Base-by-base conservation (phyloP, 2,888 invertebrate species). In the Nomada fabriciana region DNA sequence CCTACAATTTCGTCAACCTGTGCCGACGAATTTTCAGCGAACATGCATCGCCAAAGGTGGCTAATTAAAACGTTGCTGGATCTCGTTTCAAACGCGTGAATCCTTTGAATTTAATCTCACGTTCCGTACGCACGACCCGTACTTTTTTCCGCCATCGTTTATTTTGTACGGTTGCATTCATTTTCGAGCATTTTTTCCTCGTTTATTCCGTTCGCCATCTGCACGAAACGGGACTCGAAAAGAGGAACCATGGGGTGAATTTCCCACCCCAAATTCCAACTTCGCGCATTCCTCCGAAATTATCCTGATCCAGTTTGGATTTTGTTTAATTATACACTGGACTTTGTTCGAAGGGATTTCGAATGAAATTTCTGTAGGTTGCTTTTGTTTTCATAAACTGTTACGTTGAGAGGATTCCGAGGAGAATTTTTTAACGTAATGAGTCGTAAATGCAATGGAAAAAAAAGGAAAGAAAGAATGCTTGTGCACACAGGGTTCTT, bases 31-130 rank as follows among this genome's bases (percentile, higher is more conserved):
- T 42, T 18, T 74, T 25, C 36, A 15, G 29, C 1, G 29, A 47
- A 18, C 57, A 23, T 3, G 10, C 15, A 29, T 2, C 1, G 13
- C 23, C n/a, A 42, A 73, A 18, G 23, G 36, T 5, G 5, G 50
- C 42, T 65, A 65, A 76, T 73, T 64, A 65, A 59, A 29, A 65
- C 50, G 64, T 11, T 13, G 10, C 10, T 0, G 36, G 36, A 36
- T 7, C 36, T 7, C 36, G 36, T 36, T 36, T 36, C 0, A 36
- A 36, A 36, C 36, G 36, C 36, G 36, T 7, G 9, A 47, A 63
- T 52, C 15, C 64, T 59, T 47, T 42, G 23, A 61, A 63, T 61
- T 71, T 23, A 29, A 47, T 63, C 18, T 13, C 29, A 10, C 25
- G 2, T 53, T 42, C 20, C 23, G 36, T 9, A 13, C 4, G 23